Conservation (phyloP, 2,888 invertebrate genomes). For the Homarus gammarus region DNA sequence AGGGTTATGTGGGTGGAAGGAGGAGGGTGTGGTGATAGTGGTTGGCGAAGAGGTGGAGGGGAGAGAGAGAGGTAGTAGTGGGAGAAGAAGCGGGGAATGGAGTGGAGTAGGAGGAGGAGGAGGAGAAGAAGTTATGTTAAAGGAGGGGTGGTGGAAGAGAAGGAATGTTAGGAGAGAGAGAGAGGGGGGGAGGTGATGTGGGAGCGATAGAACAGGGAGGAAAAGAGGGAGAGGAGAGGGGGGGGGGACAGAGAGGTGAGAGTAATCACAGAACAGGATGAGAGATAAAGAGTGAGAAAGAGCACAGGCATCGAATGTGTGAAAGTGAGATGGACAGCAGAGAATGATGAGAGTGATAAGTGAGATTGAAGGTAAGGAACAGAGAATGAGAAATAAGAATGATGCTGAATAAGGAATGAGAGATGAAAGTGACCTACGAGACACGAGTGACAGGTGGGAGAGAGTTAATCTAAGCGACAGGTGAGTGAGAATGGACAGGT, state of each 20-base stretch:
- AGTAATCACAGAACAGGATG: not conserved
- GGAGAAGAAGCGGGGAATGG: not conserved
- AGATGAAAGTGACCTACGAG: too few relatives aligned
- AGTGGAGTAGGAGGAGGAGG: not conserved
- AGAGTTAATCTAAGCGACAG: not conserved
- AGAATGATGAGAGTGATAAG: too few relatives aligned
- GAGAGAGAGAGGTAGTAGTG: not conserved
- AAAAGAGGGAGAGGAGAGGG: conserved; percentile 9
- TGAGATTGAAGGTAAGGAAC: too few relatives aligned
- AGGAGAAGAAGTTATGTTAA: not conserved
- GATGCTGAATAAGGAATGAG: too few relatives aligned
- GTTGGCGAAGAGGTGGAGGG: not conserved
- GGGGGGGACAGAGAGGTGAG: conserved; percentile 1
- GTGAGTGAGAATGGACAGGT: too few relatives aligned
- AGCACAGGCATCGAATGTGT: too few relatives aligned
- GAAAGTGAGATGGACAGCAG: too few relatives aligned
- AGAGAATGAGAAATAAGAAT: too few relatives aligned
- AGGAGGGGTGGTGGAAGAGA: not conserved
- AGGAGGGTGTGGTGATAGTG: not conserved
- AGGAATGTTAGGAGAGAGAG: too few relatives aligned
- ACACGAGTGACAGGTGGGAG: too few relatives aligned
- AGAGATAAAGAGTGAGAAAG: not conserved
- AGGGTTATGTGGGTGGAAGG: not conserved
- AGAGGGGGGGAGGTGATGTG: not conserved
- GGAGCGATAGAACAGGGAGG: not conserved